Percentiles rank a stretch among this genome's conserved stretches.
Conservation (phyloP, 2,797 vertebrate genomes). For the Cyclopterus lumpus region DNA sequence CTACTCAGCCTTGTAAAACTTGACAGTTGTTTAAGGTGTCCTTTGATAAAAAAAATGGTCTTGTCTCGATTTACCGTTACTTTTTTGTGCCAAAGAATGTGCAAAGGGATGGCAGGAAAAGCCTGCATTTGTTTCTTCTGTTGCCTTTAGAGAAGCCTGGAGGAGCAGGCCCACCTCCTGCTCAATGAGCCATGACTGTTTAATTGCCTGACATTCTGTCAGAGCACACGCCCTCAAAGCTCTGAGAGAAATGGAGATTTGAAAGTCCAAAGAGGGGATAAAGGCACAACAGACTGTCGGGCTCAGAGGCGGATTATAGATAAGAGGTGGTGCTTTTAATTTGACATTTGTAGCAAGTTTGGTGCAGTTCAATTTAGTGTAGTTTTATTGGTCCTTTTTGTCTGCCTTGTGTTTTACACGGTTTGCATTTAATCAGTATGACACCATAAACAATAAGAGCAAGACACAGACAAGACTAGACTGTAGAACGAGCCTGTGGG, state of each 20-base stretch:
- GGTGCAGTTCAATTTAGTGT: constrained; percentile 55
- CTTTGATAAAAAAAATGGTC: constrained; percentile 76
- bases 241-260: constrained; percentile 77
- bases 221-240: constrained; percentile 73
- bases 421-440: constrained; percentile 41
- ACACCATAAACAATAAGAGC: constrained; percentile 32
- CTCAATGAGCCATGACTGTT: constrained; percentile 82
- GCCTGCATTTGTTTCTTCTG: constrained; percentile 58
- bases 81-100: constrained; percentile 63
- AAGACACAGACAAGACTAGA: constrained; percentile 30
- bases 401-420: constrained; percentile 34
- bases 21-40: constrained; percentile 68
- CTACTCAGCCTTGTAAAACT: constrained; percentile 60
- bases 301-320: constrained; percentile 70
- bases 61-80: constrained; percentile 57
- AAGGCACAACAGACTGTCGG: constrained; percentile 71
- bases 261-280: constrained; percentile 77
- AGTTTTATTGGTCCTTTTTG: constrained; percentile 55
- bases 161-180: constrained; percentile 76
- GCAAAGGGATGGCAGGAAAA: constrained; percentile 44
- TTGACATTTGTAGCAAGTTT: constrained; percentile 74
- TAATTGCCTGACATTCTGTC: constrained; percentile 85
- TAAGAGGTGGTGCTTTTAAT: constrained; percentile 75
- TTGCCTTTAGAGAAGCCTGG: constrained; percentile 68
- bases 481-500: constrained; percentile 29